Evolutionary conservation across 2,797 vertebrate species (phyloP).

Genomic region (Spatula versicolor): DNA sequence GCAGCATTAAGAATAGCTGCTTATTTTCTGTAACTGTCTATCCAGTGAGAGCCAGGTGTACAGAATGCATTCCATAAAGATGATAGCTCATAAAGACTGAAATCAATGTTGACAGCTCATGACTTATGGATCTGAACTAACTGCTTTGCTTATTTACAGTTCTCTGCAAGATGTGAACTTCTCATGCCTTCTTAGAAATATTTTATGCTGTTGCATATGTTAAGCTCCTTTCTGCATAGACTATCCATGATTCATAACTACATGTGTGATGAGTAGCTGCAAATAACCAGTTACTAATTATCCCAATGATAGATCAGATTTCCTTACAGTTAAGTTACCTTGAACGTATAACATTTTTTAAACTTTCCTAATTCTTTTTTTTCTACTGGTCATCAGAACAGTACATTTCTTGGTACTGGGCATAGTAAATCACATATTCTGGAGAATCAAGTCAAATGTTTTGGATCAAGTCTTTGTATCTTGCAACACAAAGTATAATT

Average conservation of each 20-base stretch:
- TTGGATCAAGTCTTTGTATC: neutral
- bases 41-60: neutral
- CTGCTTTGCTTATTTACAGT: neutral
- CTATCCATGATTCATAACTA: neutral
- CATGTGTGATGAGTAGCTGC: neutral
- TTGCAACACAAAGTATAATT: neutral
- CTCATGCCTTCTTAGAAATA: neutral
- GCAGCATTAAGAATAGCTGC: neutral
- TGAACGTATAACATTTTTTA: neutral
- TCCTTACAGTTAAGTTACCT: neutral
- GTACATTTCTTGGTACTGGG: neutral
- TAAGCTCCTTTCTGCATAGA: neutral
- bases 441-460: neutral
- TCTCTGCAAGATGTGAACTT: neutral
- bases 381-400: neutral
- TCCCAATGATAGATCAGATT: neutral
- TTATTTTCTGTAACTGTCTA: neutral
- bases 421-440: neutral
- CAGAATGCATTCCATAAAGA: neutral
- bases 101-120: neutral
- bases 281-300: neutral
- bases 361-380: neutral
- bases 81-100: neutral
- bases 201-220: neutral
- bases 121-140: neutral